These are phyloP conservation scores for Gymnorhina tibicen DNA, from an alignment of 2,113 vertebrate species.

Conservation along the genomic window DNA sequence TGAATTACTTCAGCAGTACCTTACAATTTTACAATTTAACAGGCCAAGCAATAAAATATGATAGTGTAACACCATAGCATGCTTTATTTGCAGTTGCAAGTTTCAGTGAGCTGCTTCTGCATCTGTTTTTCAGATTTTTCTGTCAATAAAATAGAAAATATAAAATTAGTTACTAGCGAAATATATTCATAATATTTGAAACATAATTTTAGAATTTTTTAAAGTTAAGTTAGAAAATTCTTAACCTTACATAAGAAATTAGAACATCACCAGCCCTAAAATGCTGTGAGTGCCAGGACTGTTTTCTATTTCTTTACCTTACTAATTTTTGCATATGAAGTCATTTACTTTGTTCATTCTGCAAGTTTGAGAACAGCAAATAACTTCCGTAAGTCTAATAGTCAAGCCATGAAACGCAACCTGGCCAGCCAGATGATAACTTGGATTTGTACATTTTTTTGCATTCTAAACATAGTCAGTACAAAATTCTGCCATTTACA, in stretches of 20 bases:
- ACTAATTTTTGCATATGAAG: background rate
- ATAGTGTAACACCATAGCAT: background rate
- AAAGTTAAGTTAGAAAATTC: background rate
- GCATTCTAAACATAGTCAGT: background rate
- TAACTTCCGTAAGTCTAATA: conserved; percentile 13
- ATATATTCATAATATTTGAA: background rate
- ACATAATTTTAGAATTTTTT: background rate
- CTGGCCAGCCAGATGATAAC: conserved; percentile 17
- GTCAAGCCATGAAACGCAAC: conserved; percentile 20
- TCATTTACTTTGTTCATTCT: conserved; percentile 15
- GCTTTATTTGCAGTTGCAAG: background rate
- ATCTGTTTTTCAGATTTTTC: background rate
- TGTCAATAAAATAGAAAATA: background rate
- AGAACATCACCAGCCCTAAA: background rate
- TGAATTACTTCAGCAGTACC: conserved; percentile 37
- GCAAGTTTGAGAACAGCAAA: conserved; percentile 33
- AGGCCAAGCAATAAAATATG: background rate
- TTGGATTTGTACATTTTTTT: conserved; percentile 12
- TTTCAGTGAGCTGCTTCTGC: background rate
- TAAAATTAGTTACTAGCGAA: background rate
- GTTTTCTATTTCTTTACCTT: background rate
- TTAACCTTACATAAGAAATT: background rate
- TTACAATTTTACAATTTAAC: conserved; percentile 45
- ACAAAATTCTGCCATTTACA: background rate
- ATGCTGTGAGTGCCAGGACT: background rate